Evolutionary conservation across 2,797 vertebrate species (phyloP).

Genomic region (Lutjanus campechanus): DNA sequence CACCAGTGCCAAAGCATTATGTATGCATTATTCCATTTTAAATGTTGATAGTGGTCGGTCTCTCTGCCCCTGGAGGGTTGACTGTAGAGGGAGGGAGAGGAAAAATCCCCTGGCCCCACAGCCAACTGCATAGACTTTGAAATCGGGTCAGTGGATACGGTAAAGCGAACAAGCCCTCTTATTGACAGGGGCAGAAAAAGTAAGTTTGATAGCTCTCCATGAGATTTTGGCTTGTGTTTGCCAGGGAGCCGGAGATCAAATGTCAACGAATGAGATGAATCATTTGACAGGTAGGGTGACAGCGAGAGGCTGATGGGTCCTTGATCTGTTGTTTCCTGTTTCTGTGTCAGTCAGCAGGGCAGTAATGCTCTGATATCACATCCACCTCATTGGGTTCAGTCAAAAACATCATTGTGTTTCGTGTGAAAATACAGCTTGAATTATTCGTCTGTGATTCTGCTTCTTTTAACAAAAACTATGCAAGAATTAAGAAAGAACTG

Average conservation of each 20-base stretch:
- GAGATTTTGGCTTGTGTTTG: constrained; percentile 25
- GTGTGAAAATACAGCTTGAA: not conserved
- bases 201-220: constrained; percentile 58
- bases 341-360: constrained; percentile 24
- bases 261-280: constrained; percentile 50
- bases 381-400: not conserved
- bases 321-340: constrained; percentile 36
- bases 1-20: constrained; percentile 46
- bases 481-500: not conserved
- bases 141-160: constrained; percentile 55
- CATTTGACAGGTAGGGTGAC: constrained; percentile 45
- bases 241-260: constrained; percentile 19
- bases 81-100: constrained; percentile 23
- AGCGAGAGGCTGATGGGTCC: constrained; percentile 30
- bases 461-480: not conserved
- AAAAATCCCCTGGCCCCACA: constrained; percentile 28
- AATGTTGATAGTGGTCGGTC: constrained; percentile 62
- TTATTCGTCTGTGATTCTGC: not conserved
- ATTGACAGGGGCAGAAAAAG: constrained; percentile 53
- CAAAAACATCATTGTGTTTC: constrained; percentile 13
- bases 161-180: constrained; percentile 42
- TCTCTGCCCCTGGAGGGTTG: constrained; percentile 51
- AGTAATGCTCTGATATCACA: constrained; percentile 15
- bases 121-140: constrained; percentile 58
- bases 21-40: constrained; percentile 74